phyloP scores from a whole-genome alignment of 2,113 vertebrate species.

The Sterrhoptilus dennistouni region DNA sequence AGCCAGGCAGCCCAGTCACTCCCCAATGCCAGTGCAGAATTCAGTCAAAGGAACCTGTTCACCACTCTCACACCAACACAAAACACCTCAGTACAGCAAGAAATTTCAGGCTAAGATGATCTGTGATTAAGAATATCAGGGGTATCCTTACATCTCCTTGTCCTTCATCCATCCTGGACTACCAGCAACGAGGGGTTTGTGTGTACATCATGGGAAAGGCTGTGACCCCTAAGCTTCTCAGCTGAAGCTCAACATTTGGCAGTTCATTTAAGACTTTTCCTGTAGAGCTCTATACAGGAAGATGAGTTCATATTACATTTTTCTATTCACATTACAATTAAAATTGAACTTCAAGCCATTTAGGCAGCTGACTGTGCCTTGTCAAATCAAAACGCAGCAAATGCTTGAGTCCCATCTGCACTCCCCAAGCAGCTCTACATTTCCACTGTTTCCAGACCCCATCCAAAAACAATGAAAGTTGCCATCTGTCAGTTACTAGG shows the following conservation, averaged over 20 bases:
- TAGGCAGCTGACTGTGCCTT: background rate
- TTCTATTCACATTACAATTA: background rate
- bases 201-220: fast-evolving
- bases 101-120: background rate
- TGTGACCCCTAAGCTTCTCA: background rate
- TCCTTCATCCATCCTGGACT: background rate
- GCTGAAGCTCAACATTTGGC: background rate
- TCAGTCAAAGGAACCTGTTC: background rate
- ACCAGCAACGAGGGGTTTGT: background rate
- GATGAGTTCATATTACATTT: background rate
- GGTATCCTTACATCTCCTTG: background rate
- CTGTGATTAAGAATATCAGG: background rate
- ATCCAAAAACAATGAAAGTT: background rate
- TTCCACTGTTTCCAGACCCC: background rate
- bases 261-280: background rate
- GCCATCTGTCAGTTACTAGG: background rate
- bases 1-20: background rate
- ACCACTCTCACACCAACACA: background rate
- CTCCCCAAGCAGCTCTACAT: background rate
- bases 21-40: background rate
- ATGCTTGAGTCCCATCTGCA: background rate
- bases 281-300: background rate
- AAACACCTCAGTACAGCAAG: background rate
- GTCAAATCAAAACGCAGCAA: background rate
- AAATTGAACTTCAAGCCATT: background rate